Evolutionary conservation across 2,113 vertebrate genomes (phyloP), one percentile per base, ranked within the genome.

Genomic region (Excalfactoria chinensis): DNA sequence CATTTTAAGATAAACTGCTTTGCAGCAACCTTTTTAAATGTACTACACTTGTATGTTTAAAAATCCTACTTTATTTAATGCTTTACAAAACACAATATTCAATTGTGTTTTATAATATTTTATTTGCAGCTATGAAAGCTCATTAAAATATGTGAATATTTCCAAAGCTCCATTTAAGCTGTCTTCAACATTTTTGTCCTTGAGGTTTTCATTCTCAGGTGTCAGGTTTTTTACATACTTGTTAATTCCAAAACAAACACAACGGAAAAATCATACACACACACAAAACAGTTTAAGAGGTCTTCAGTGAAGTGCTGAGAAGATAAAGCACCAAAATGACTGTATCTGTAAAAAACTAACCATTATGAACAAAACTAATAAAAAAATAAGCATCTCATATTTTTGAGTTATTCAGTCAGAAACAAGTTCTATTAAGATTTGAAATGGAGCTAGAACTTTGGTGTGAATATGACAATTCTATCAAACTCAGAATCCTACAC

Each of bases 1-100:
- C 16, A 76, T 85, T 93, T 92, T 69, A 87, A 95, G 87, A 91
- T 58, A 82, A 89, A 89, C 55, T 87, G 35, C 71, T 69, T 41
- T 83, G 74, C 30, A 76, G 51, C 12, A 62, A 53, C 15, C 19
- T 58, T 73, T 81, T 64, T 6, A 51, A 23, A 75, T 34, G 8
- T 49, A 68, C 25, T 62, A 87, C 8, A 62, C 7, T 48, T 60
- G 1, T 23, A 62, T 55, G 16, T 55, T 87, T 89, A 83, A 95
- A 91, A 89, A 70, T 49, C 2, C 14, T 67, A 32, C 41, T 53
- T 37, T 30, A 66, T 43, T 73, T 69, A 84, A 69, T 44, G 30
- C 58, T 86, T 72, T 78, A 34, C 37, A 71, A 25, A 30, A 53
- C 28, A 84, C 1, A n/a, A 34, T 72, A 94, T n/a, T 91, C 59